Base-by-base conservation (phyloP, 2,113 vertebrate genomes). In the Recurvirostra avosetta region DNA sequence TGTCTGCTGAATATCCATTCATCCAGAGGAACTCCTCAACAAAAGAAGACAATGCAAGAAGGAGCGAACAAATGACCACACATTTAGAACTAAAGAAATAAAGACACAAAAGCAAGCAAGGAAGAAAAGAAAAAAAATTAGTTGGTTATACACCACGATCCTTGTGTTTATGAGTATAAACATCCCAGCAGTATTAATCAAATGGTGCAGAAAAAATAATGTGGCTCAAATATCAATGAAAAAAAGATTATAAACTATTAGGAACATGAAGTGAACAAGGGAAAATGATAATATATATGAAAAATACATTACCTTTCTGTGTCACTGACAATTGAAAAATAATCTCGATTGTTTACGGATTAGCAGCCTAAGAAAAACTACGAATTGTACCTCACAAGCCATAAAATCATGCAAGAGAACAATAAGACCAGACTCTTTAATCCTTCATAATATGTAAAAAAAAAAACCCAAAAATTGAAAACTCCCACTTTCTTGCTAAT, bases 71-170 rank as follows among this genome's bases (percentile, higher is more conserved):
- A 89, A 70, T 38, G 5, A 11, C 16, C 8, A 19, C 8, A 36
- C 2, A 20, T 52, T 84, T 91, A 65, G 26, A 86, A 43, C 4
- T 41, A 65, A 65, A 79, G 19, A 73, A 88, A 79, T 72, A 3
- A 61, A 61, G 29, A 12, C 17, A 59, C 22, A 52, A 58, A 12
- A 63, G 3, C 2, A 79, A 88, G 6, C 0, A 2, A 41, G 8
- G 32, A 80, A 80, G 29, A 80, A 71, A 62, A 65, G 0, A 43
- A 74, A 63, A 43, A 22, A 29, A 6, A 1, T 15, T 15, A 49
- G 17, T 56, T 81, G 0, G 4, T 43, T 68, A 30, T 59, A 50
- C 7, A 40, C 2, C 3, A 19, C 0, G 4, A 5, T 79, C 7
- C 19, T 61, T 40, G 30, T 8, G 3, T 77, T 91, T 91, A 14